phyloP scores from a whole-genome alignment of 2,888 invertebrate genomes.

The Hesperia comma region DNA sequence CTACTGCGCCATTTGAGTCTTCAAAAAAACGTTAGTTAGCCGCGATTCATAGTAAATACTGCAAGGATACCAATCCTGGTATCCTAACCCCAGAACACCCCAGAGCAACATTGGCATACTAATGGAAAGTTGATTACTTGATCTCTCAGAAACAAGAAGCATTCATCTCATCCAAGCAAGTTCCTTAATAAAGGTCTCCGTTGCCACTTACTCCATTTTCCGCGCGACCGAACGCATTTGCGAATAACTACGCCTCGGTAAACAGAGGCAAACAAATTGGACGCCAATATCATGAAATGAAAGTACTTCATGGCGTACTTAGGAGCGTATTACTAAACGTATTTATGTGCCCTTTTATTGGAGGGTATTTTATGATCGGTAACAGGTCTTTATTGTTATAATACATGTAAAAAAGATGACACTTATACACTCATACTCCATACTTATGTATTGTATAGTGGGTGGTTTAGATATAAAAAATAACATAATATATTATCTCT shows the following conservation, averaged over 20 bases:
- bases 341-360: not conserved
- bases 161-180: constrained; percentile 8
- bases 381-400: too few species aligned
- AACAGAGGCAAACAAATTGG: not conserved
- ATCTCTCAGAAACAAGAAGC: not conserved
- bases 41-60: too few species aligned
- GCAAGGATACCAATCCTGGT: too few species aligned
- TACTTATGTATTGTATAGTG: too few species aligned
- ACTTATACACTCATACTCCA: too few species aligned
- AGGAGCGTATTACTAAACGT: not conserved
- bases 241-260: constrained; percentile 45
- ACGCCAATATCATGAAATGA: not conserved
- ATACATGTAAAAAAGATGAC: too few species aligned
- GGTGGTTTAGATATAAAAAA: too few species aligned
- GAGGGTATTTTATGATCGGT: too few species aligned
- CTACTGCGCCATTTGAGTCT: too few species aligned
- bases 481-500: too few species aligned
- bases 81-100: too few species aligned
- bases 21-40: too few species aligned
- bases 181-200: constrained; percentile 6
- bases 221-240: constrained; percentile 58
- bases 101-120: not conserved
- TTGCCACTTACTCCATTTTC: constrained; percentile 63
- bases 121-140: constrained; percentile 5
- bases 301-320: not conserved